phyloP scores from a whole-genome alignment of 2,888 invertebrate species.

The Lasioglossum villosulum region DNA sequence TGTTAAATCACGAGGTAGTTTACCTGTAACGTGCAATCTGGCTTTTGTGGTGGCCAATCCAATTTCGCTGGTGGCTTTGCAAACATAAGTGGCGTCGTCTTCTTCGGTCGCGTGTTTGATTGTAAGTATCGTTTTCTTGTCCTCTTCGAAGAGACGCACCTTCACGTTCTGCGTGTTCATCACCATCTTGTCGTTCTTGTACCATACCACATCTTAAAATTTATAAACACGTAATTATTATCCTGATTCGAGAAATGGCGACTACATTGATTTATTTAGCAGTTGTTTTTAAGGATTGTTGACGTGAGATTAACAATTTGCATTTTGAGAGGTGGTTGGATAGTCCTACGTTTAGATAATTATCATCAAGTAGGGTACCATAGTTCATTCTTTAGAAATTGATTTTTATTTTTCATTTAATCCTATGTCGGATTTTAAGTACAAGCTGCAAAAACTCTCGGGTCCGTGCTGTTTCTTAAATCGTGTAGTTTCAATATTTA shows the following conservation, averaged over 20 bases:
- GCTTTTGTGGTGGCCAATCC: slow-evolving; percentile 93
- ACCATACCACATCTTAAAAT: slow-evolving; percentile 93
- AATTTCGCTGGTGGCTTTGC: slow-evolving; percentile 94
- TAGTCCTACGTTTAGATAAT: too few species aligned
- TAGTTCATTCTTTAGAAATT: too few species aligned
- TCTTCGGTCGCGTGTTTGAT: slow-evolving; percentile 88
- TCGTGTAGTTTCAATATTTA: too few species aligned
- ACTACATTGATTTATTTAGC: too few species aligned
- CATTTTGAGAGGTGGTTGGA: too few species aligned
- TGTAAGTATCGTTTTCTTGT: slow-evolving; percentile 88
- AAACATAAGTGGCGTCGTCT: slow-evolving; percentile 91
- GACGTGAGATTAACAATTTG: too few species aligned
- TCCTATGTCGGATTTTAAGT: too few species aligned
- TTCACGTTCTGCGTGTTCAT: slow-evolving; percentile 90
- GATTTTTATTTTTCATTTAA: too few species aligned
- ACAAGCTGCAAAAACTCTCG: too few species aligned
- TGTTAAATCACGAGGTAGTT: neutral
- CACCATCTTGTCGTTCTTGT: slow-evolving; percentile 92
- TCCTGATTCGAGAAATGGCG: neutral
- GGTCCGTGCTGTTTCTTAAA: too few species aligned
- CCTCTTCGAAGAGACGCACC: slow-evolving; percentile 89
- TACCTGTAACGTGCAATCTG: slow-evolving; percentile 88
- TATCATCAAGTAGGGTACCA: too few species aligned
- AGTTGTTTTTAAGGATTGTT: too few species aligned
- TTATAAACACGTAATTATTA: neutral